Conservation (phyloP, 1,140 invertebrate species). For the Araneus ventricosus region DNA sequence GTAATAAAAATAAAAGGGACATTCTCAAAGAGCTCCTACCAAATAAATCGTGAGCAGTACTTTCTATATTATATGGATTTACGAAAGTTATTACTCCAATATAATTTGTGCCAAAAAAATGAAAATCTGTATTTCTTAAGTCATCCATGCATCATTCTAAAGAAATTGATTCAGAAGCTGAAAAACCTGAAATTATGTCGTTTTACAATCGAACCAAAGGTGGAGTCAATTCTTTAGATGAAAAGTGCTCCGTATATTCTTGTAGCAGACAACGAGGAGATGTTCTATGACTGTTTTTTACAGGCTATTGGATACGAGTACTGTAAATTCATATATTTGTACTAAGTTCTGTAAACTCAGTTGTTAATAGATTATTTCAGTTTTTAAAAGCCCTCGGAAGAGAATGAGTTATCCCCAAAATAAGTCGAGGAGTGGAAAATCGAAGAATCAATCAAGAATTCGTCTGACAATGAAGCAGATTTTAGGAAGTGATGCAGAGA, state of each 20-base stretch:
- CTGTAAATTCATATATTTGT: too few species aligned
- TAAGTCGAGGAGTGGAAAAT: too few species aligned
- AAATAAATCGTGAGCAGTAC: conserved; percentile 21
- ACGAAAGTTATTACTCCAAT: conserved; percentile 62
- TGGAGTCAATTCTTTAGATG: conserved; percentile 80
- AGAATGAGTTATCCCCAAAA: too few species aligned
- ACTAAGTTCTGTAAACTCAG: too few species aligned
- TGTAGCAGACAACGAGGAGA: background rate
- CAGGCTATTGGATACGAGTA: too few species aligned
- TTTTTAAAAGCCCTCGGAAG: too few species aligned
- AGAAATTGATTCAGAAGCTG: conserved; percentile 55
- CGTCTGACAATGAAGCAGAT: background rate
- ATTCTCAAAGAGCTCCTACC: conserved; percentile 64
- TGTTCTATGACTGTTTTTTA: too few species aligned
- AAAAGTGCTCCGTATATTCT: too few species aligned
- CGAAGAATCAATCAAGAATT: conserved; percentile 7
- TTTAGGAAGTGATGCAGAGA: conserved; percentile 15
- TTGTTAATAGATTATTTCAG: too few species aligned
- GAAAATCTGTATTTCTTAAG: conserved; percentile 75
- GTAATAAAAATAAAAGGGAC: conserved; percentile 72
- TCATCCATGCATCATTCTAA: conserved; percentile 75
- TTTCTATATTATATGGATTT: conserved; percentile 57
- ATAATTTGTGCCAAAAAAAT: conserved; percentile 76
- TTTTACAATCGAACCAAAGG: conserved; percentile 81
- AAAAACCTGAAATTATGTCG: conserved; percentile 80